phyloP scores from a whole-genome alignment of 2,113 vertebrate species.

The Passer domesticus region DNA sequence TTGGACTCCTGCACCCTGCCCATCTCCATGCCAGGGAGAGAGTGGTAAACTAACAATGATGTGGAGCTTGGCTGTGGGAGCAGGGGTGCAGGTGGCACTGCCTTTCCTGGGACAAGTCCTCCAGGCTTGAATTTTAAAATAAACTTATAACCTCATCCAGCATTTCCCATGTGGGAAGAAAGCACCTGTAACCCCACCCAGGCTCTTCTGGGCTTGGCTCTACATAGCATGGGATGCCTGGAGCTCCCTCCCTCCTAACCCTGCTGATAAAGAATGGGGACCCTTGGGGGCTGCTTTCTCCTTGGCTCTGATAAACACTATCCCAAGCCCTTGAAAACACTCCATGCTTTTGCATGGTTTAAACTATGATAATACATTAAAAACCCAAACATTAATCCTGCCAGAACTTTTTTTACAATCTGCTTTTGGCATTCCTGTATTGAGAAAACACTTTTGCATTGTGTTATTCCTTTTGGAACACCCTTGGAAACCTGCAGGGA shows the following conservation, averaged over 20 bases:
- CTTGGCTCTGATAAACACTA: background rate
- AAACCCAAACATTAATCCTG: background rate
- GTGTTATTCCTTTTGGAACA: background rate
- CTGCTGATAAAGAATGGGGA: background rate
- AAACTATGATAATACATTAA: background rate
- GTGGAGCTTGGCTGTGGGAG: fast-evolving
- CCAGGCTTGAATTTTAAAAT: background rate
- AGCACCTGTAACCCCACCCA: background rate
- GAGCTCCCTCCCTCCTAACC: background rate
- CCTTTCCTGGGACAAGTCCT: background rate
- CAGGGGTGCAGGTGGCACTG: background rate
- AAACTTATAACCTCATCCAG: background rate
- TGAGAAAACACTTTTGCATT: background rate
- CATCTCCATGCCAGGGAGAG: background rate
- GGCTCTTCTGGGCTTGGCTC: background rate
- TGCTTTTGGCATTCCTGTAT: fast-evolving
- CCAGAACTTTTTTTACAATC: background rate
- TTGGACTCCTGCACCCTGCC: background rate
- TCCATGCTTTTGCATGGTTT: background rate
- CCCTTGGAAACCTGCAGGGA: background rate
- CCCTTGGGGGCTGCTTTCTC: background rate
- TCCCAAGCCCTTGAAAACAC: background rate
- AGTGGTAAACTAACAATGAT: fast-evolving
- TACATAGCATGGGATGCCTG: background rate
- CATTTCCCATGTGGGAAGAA: background rate